These are phyloP conservation scores for Xenopus petersii DNA, from an alignment of 2,797 vertebrate genomes.

Conservation along the genomic window DNA sequence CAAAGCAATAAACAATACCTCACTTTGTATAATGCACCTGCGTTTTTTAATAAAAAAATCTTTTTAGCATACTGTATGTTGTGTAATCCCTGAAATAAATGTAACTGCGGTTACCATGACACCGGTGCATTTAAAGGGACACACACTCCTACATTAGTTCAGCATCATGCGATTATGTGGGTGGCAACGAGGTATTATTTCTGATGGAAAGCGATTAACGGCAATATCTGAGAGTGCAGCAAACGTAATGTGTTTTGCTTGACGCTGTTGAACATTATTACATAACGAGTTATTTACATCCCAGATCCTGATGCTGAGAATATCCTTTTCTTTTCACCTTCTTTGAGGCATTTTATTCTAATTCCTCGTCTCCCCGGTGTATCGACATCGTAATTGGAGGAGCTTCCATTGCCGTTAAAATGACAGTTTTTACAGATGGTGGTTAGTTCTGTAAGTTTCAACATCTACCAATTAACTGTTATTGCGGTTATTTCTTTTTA, in stretches of 20 bases:
- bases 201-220: background rate
- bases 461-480: slow-evolving; percentile 73
- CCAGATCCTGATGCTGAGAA: slow-evolving; percentile 61
- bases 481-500: slow-evolving; percentile 57
- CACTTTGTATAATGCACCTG: no score
- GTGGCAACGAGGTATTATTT: background rate
- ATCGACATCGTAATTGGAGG: slow-evolving; percentile 70
- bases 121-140: background rate
- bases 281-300: slow-evolving; percentile 64
- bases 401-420: slow-evolving; percentile 74
- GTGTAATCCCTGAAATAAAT: background rate
- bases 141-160: background rate
- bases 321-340: slow-evolving; percentile 60
- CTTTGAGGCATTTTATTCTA: slow-evolving; percentile 64
- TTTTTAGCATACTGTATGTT: no score
- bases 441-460: slow-evolving; percentile 72
- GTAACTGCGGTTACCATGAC: background rate
- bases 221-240: background rate
- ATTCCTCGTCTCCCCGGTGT: slow-evolving; percentile 64
- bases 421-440: slow-evolving; percentile 73
- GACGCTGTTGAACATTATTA: slow-evolving; percentile 12
- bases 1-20: no score
- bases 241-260: slow-evolving; percentile 24
- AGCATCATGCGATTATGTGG: no score
- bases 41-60: no score